Evolutionary conservation across 2,888 invertebrate genomes (phyloP).

Genomic region (Gerris lacustris): DNA sequence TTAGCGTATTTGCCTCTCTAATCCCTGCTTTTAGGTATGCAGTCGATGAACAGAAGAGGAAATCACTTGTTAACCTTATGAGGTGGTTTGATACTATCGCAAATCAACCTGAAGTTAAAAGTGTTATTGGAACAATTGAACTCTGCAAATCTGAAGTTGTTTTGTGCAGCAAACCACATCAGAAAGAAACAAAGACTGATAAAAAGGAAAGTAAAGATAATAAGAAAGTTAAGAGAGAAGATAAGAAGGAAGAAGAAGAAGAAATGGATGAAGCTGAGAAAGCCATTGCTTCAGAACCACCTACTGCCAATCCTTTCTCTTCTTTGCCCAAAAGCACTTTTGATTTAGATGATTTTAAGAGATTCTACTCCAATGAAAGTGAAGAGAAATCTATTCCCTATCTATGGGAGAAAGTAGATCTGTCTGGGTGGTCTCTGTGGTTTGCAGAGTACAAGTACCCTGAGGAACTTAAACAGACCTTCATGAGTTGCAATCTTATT

Average conservation of each 20-base stretch:
- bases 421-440: conserved; percentile 47
- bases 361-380: conserved; percentile 48
- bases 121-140: conserved; percentile 32
- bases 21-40: conserved; percentile 35
- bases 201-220: background rate
- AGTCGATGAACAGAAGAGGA: conserved; percentile 32
- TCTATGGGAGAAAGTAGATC: conserved; percentile 50
- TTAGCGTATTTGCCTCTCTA: conserved; percentile 20
- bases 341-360: conserved; percentile 48
- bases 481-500: conserved; percentile 51
- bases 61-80: conserved; percentile 35
- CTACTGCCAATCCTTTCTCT: conserved; percentile 4
- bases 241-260: background rate
- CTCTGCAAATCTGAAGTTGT: conserved; percentile 35
- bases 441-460: conserved; percentile 46
- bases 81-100: conserved; percentile 39
- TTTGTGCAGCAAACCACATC: conserved; percentile 36
- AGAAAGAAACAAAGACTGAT: conserved; percentile 37
- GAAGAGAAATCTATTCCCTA: conserved; percentile 45
- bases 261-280: conserved; percentile 3
- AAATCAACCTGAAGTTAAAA: conserved; percentile 35
- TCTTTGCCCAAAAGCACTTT: conserved; percentile 40
- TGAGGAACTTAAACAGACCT: conserved; percentile 42
- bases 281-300: conserved; percentile 40
- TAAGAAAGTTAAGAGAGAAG: background rate